Evolutionary conservation across 2,113 vertebrate genomes (phyloP), one percentile per base, ranked within the genome.

Genomic region (Carettochelys insculpta): DNA sequence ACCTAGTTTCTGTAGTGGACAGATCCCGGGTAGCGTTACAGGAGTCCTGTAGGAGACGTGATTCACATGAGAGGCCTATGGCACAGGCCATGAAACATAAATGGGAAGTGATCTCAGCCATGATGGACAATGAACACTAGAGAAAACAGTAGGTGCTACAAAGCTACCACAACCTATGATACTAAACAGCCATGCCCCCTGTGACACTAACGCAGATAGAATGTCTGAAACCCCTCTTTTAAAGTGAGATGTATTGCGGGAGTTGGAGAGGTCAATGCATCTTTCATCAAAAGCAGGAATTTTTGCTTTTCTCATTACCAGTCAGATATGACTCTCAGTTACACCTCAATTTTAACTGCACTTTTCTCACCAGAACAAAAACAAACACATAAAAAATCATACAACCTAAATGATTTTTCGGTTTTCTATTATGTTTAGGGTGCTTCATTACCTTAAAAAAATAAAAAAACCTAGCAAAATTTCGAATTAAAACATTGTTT

Each of bases 281-380:
- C 54, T 56, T 56, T 29, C 54, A 56, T 56, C 54, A 56, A 56
- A 56, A 56, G 4, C 45, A 51, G 19, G 38, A 45, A 61, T 24
- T 51, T 96, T 87, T 92, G 93, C 41, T 92, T 94, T 90, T 94
- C 82, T 90, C 90, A 87, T 92, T 89, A 90, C 53, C 2, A 80
- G 5, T 3, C 5, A 1, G 6, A 94, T 25, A 83, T 43, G 51
- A 87, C 52, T 87, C 93, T 94, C 22, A 1, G 0, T 31, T 90
- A 87, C 90, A 81, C 50, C 77, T 94, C 41, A 76, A 29, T 73
- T 45, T 93, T 48, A 89, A 4, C 54, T 12, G 25, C 73, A 79
- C 78, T 89, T 50, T 83, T 93, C 25, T 29, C 12, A 11, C 31
- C 31, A 61, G 17, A 61, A 61, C 3, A 7, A 61, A 61, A 61